Conservation (phyloP, 2,113 vertebrate genomes). For the Perccottus glenii region DNA sequence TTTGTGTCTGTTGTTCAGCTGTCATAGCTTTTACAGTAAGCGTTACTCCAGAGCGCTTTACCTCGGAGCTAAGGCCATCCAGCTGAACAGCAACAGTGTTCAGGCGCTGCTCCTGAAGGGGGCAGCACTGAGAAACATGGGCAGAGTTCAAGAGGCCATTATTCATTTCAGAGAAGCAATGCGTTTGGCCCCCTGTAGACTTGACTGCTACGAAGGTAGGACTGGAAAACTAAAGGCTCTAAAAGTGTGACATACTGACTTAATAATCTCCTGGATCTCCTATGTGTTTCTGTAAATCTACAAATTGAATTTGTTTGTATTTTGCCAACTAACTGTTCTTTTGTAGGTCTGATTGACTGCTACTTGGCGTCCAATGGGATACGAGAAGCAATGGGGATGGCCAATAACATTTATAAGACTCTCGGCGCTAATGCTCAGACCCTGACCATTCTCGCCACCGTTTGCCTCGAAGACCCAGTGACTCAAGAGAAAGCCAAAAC, state of each 20-base stretch:
- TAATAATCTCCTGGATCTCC: background rate
- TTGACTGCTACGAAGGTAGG: constrained; percentile 95
- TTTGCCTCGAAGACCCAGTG: constrained; percentile 96
- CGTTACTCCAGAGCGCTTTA: constrained; percentile 95
- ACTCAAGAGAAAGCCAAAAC: constrained; percentile 97
- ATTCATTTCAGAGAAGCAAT: constrained; percentile 98
- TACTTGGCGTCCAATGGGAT: constrained; percentile 96
- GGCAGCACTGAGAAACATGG: constrained; percentile 95
- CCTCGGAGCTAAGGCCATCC: constrained; percentile 96
- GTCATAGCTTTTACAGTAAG: constrained; percentile 98
- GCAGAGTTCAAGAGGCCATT: constrained; percentile 95
- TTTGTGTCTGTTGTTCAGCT: constrained; percentile 75
- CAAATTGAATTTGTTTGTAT: background rate
- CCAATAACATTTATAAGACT: constrained; percentile 98
- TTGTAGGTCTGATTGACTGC: constrained; percentile 93
- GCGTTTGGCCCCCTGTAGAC: constrained; percentile 90
- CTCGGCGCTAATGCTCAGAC: constrained; percentile 96
- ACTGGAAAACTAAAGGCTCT: background rate
- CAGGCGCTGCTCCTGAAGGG: constrained; percentile 96
- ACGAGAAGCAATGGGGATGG: constrained; percentile 98
- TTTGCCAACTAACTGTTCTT: background rate
- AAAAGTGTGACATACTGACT: too few species aligned
- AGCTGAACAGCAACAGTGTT: constrained; percentile 97
- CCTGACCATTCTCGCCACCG: constrained; percentile 92
- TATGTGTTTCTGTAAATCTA: background rate